phyloP scores from a whole-genome alignment of 2,888 invertebrate genomes.

The Coelinius sp. region DNA sequence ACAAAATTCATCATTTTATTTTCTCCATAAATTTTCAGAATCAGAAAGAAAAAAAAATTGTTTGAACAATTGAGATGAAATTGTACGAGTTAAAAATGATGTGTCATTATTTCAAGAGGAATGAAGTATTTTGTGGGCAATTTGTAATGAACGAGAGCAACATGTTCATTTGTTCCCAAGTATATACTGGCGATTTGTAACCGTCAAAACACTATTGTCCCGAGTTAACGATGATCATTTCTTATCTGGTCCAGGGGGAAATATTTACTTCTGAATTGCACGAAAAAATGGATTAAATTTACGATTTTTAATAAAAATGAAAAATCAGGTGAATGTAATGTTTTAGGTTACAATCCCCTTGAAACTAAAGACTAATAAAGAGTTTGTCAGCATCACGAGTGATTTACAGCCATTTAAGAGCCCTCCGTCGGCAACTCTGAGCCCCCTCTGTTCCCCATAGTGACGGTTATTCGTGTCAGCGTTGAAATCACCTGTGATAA shows the following conservation, averaged over 20 bases:
- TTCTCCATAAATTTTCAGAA: background rate
- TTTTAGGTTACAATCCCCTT: too few species aligned
- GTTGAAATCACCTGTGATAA: constrained; percentile 38
- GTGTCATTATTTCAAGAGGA: too few species aligned
- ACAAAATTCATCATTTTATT: background rate
- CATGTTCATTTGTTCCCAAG: constrained; percentile 68
- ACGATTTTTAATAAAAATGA: background rate
- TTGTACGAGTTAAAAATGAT: too few species aligned
- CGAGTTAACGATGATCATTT: constrained; percentile 61
- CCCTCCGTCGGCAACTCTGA: constrained; percentile 26
- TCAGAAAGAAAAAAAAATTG: background rate
- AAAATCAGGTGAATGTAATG: too few species aligned
- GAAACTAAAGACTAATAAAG: too few species aligned
- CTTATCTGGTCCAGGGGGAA: constrained; percentile 25
- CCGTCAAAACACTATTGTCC: constrained; percentile 68
- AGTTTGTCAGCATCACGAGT: too few species aligned
- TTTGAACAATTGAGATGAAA: too few species aligned
- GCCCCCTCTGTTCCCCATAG: constrained; percentile 6
- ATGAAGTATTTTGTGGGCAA: constrained; percentile 66
- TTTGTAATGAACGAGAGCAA: constrained; percentile 67
- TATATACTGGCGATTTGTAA: constrained; percentile 65
- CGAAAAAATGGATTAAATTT: background rate
- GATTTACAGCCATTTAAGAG: constrained; percentile 64
- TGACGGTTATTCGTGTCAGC: constrained; percentile 28
- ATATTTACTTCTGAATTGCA: background rate